Conservation (phyloP, 2,797 vertebrate species). For the Oryzias dopingdopingensis region DNA sequence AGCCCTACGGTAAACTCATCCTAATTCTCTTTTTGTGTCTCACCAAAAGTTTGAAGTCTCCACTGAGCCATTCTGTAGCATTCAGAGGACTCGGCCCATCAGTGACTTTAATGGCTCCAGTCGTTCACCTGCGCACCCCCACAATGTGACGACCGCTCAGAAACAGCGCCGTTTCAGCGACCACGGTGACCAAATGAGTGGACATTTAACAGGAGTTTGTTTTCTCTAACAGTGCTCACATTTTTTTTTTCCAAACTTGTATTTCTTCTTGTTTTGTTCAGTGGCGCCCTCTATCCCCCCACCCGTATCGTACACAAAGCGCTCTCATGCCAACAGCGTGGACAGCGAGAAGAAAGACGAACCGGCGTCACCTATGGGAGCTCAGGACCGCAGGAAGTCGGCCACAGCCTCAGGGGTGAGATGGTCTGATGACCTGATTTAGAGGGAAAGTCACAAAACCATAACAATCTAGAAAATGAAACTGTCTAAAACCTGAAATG, state of each 20-base stretch:
- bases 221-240: too few relatives aligned
- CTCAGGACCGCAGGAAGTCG: conserved; percentile 84
- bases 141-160: conserved; percentile 85
- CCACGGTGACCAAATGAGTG: conserved; percentile 48
- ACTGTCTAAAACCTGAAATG: too few relatives aligned
- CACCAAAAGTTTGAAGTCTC: conserved; percentile 81
- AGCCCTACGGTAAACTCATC: neutral
- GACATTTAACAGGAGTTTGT: too few relatives aligned
- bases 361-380: conserved; percentile 82
- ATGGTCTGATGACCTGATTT: neutral
- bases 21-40: conserved; percentile 12
- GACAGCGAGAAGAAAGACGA: conserved; percentile 86
- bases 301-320: conserved; percentile 85
- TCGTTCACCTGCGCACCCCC: conserved; percentile 87
- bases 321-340: conserved; percentile 82
- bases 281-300: conserved; percentile 86
- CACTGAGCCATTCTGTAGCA: conserved; percentile 81
- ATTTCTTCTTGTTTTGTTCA: conserved; percentile 35
- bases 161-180: conserved; percentile 74
- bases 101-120: conserved; percentile 88
- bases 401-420: conserved; percentile 69
- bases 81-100: conserved; percentile 86
- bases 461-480: too few relatives aligned
- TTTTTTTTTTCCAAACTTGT: neutral
- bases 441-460: neutral